Evolutionary conservation across 2,797 vertebrate genomes (phyloP), one percentile per base, ranked within the genome.

Genomic region (Varecia variegata): DNA sequence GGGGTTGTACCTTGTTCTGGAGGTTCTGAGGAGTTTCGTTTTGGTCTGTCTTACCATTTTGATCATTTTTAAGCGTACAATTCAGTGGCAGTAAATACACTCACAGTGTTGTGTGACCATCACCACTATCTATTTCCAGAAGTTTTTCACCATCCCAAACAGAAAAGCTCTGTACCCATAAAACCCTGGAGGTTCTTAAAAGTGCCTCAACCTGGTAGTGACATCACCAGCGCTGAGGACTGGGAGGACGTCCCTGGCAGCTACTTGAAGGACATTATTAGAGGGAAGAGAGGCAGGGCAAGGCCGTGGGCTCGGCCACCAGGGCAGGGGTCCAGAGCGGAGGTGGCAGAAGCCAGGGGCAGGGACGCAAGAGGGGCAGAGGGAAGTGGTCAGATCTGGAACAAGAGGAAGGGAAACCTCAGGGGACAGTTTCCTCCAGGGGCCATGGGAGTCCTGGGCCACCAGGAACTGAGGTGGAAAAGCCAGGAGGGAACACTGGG

Each of bases 51-150:
- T 93, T 52, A 87, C 32, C 70, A 71, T 81, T 90, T 81, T 62
- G 43, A 60, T 60, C 60, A 50, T 86, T 93, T 62, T 90, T 50
- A 88, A 88, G 27, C 35, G 27, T 32, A 90, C 17, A 45, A 15
- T 35, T 85, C 62, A 21, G 50, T 13, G 47, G 86, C 38, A 62
- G 45, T 88, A 47, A 88, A 43, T 45, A 56, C 4, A 74, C 40
- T 52, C 32, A 40, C 47, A 58, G 3, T 27, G 38, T 73, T 68
- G 54, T 73, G 35, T 67, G 54, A 74, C 81, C 67, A 73, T n/a
- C 18, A 60, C 30, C 67, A 85, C 20, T 52, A 50, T 85, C 70
- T 94, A 82, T 89, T 94, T 94, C 79, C 45, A 86, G 50, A 95
- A 70, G 38, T 47, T 79, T 50, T 85, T 87, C 89, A 90, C 86